phyloP scores from a whole-genome alignment of 1,140 invertebrate species.

The Drosophila prosaltans region DNA sequence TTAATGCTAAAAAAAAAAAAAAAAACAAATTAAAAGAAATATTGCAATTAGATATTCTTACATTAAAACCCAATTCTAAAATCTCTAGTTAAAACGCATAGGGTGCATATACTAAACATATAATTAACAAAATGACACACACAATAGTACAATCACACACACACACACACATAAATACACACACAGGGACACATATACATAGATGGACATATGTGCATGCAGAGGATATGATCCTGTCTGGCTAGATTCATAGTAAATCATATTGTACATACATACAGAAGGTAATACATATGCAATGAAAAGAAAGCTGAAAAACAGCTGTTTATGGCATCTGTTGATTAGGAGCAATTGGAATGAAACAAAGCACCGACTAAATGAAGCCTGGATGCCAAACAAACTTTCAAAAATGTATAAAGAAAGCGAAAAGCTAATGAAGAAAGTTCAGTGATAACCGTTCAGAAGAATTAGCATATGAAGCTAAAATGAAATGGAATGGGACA shows the following conservation, averaged over 20 bases:
- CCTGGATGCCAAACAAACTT: no score
- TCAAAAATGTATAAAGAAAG: no score
- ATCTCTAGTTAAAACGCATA: conserved; percentile 59
- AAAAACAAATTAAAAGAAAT: conserved; percentile 37
- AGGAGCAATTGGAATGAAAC: no score
- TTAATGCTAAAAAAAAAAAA: conserved; percentile 65
- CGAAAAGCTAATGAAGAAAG: no score
- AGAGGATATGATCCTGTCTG: neutral
- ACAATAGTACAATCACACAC: conserved; percentile 11
- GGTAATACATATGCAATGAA: neutral
- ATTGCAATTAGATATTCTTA: conserved; percentile 77
- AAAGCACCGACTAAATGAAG: no score
- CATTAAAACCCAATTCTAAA: conserved; percentile 67
- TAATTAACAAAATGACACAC: neutral
- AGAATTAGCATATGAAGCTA: no score
- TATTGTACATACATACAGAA: neutral
- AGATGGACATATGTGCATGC: conserved; percentile 3
- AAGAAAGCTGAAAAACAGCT: no score
- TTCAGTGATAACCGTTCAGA: no score
- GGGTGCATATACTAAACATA: conserved; percentile 43
- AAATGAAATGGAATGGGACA: no score
- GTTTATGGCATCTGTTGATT: no score
- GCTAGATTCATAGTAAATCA: neutral
- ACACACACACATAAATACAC: conserved; percentile 9
- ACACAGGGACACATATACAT: conserved; percentile 11